Conservation (phyloP, 1,140 invertebrate species). For the Sminthurinus signatus region DNA sequence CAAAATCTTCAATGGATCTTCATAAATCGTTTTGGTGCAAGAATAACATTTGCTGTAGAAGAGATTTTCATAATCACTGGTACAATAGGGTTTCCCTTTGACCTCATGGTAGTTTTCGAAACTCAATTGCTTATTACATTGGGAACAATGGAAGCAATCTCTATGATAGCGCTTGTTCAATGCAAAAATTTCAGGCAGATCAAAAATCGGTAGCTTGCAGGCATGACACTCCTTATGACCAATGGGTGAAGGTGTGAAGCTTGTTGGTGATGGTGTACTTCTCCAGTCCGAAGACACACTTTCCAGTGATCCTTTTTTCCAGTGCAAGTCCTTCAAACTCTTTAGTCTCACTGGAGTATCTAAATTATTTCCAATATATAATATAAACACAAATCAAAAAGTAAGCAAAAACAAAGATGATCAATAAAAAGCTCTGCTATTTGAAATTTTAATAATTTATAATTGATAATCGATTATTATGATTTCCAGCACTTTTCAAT, state of each 20-base stretch:
- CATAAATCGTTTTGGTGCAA: conserved; percentile 33
- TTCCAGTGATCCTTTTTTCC: conserved; percentile 1
- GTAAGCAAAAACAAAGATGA: background rate
- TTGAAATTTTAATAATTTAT: background rate
- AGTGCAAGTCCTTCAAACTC: conserved; percentile 6
- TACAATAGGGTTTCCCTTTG: conserved; percentile 62
- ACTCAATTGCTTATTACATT: conserved; percentile 19
- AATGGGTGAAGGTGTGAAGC: too few species aligned
- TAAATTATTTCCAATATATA: background rate
- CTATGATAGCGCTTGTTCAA: conserved; percentile 22
- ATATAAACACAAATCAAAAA: background rate
- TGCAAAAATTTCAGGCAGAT: conserved; percentile 22
- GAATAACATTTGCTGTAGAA: conserved; percentile 32
- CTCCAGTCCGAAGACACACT: conserved; percentile 7
- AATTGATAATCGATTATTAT: background rate
- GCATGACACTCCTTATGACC: conserved; percentile 29
- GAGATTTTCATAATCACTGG: conserved; percentile 54
- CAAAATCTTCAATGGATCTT: conserved; percentile 25
- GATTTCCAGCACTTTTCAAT: background rate
- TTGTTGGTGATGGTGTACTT: background rate
- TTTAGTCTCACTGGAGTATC: background rate
- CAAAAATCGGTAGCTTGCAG: conserved; percentile 34
- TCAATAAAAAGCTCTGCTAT: background rate
- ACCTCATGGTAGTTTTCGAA: conserved; percentile 57
- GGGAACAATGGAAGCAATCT: conserved; percentile 27